Evolutionary conservation across 64 coral and sea anemone species (phyloP).

Genomic region (Porites lutea): DNA sequence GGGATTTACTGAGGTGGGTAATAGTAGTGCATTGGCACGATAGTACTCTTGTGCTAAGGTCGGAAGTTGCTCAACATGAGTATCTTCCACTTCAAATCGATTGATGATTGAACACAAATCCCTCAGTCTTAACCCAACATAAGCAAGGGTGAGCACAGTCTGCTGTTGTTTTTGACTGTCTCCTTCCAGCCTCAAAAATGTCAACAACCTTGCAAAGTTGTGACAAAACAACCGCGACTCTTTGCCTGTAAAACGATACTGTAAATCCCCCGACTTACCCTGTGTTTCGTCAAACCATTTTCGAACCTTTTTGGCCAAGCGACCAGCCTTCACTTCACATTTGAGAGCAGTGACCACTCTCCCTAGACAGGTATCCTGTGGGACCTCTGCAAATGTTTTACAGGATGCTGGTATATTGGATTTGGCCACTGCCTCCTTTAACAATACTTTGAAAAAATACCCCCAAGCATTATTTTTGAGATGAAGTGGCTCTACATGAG

Average conservation of each 20-base stretch:
- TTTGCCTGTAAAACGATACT: conserved; percentile 84
- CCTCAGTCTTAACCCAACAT: conserved; percentile 61
- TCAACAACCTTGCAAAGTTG: conserved; percentile 59
- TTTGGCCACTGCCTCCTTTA: conserved; percentile 52
- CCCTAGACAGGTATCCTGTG: conserved; percentile 47
- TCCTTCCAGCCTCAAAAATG: conserved; percentile 30
- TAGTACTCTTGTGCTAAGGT: conserved; percentile 6
- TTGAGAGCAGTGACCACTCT: conserved; percentile 54
- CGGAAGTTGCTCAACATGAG: conserved; percentile 31
- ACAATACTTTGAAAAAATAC: not conserved
- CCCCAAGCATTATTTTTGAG: conserved; percentile 67
- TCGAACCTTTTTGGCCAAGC: conserved; percentile 48
- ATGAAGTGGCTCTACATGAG: conserved; percentile 70
- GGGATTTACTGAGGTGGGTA: not conserved
- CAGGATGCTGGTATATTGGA: not conserved
- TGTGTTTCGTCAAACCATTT: conserved; percentile 79
- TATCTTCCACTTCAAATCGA: conserved; percentile 53
- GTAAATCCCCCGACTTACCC: conserved; percentile 51
- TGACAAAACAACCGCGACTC: conserved; percentile 37
- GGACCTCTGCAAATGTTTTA: conserved; percentile 38
- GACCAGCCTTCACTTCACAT: conserved; percentile 57
- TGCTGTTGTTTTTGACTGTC: conserved; percentile 42
- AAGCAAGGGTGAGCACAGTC: conserved; percentile 38
- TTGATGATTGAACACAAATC: conserved; percentile 65
- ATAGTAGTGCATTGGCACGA: not conserved